These are phyloP conservation scores for Forbesichthys papilliferus DNA, from an alignment of 2,113 vertebrate species.

Conservation along the genomic window DNA sequence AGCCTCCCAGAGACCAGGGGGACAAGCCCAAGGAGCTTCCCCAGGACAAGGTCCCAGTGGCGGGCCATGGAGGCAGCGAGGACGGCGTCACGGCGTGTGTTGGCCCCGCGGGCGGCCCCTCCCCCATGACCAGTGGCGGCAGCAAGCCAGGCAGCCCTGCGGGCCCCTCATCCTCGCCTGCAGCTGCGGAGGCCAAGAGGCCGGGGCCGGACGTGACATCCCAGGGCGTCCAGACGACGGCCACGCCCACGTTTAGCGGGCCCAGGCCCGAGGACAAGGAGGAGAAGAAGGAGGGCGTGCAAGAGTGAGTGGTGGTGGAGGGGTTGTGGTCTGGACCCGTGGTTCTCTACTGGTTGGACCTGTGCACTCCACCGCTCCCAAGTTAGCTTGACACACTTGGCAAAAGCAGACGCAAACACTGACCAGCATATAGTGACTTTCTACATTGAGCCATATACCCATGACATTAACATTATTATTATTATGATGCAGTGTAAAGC, in stretches of 20 bases:
- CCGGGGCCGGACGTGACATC: constrained; percentile 90
- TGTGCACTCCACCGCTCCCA: no score
- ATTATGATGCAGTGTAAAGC: no score
- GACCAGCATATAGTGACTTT: no score
- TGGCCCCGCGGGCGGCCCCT: constrained; percentile 36
- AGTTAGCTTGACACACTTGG: no score
- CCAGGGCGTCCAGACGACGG: constrained; percentile 93
- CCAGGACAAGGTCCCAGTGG: constrained; percentile 82
- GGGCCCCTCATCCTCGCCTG: constrained; percentile 80
- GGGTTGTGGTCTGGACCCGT: no score
- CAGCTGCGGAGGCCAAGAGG: constrained; percentile 83
- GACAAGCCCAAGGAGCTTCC: constrained; percentile 90
- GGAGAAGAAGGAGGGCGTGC: constrained; percentile 89
- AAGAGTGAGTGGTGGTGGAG: constrained; percentile 85
- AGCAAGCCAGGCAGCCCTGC: constrained; percentile 91
- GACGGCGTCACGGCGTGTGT: constrained; percentile 42
- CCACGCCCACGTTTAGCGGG: constrained; percentile 82
- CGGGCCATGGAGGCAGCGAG: constrained; percentile 46
- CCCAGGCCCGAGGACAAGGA: constrained; percentile 91
- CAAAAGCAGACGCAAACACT: no score
- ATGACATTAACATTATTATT: no score
- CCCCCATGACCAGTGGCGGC: constrained; percentile 67
- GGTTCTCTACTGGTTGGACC: no score
- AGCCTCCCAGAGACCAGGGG: constrained; percentile 83
- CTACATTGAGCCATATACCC: no score